Base-by-base conservation (phyloP, 2,888 invertebrate species). In the Acleris laterana region DNA sequence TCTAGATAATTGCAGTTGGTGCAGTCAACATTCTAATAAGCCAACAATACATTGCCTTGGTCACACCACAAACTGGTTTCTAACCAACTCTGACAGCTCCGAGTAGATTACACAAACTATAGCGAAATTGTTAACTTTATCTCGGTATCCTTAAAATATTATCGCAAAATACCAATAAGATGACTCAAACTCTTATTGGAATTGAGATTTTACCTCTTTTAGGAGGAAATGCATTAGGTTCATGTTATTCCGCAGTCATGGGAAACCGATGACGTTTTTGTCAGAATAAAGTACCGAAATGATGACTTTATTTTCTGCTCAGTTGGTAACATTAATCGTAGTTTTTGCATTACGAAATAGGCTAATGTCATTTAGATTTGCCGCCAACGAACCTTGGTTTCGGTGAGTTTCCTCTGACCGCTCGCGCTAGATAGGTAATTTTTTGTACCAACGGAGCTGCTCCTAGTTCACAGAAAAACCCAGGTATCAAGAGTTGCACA, bases 1-100 rank as follows among this genome's bases (percentile, higher is more conserved):
- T 49, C 55, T 32, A 50, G 38, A 49, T 51, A 66, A 56, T 61
- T 48, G 66, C 50, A 38, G 32, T 60, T 60, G 16, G 66, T 55
- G 49, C 66, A 61, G 55, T 32, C 55, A 57, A 61, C 66, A 66
- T 66, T 66, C 66, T 66, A 66, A 62, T 66, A 65, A 56, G 53
- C 50, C 49, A 62, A 66, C 66, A 66, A 66, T 66, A 57, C 66
- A 46, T 66, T 52, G 61, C 66, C 66, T 66, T 66, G 66, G 51
- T 66, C 66, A 62, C 55, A 55, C 60, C 55, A 32, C 49, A 48
- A 66, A 66, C 66, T 51, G 55, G 66, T 66, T 66, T 38, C 42
- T 44, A 65, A 65, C 65, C 61, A 61, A 55, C 65, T 46, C 56
- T 62, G 62, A 62, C 66, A 66, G 66, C 60, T 62, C 57, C 66